Conservation (phyloP, 2,888 invertebrate species). For the Peribatodes rhomboidaria region DNA sequence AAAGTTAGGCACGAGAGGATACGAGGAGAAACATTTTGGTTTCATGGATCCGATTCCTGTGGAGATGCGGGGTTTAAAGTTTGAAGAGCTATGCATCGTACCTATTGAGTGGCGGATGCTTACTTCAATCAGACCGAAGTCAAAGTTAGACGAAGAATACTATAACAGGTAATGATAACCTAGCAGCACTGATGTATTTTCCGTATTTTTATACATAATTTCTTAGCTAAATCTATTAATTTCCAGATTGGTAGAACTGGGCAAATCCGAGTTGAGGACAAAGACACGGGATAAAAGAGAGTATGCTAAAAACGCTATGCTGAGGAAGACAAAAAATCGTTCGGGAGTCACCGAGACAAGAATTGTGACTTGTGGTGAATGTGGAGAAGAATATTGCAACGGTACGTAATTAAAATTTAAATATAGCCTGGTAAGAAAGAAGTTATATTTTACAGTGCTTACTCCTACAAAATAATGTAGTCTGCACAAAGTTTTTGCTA, state of each 20-base stretch:
- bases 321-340: slow-evolving; percentile 93
- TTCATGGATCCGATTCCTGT: slow-evolving; percentile 92
- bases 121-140: slow-evolving; percentile 94
- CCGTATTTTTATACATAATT: too few species aligned
- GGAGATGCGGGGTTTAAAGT: slow-evolving; percentile 92
- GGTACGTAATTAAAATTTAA: slow-evolving; percentile 73
- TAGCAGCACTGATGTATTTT: too few species aligned
- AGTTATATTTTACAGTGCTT: too few species aligned
- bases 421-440: too few species aligned
- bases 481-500: background rate
- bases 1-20: slow-evolving; percentile 88
- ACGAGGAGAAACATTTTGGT: slow-evolving; percentile 81
- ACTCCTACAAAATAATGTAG: background rate
- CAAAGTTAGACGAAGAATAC: slow-evolving; percentile 94
- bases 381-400: slow-evolving; percentile 95
- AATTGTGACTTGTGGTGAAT: slow-evolving; percentile 91
- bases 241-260: slow-evolving; percentile 91
- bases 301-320: slow-evolving; percentile 88
- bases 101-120: slow-evolving; percentile 98
- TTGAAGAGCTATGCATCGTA: slow-evolving; percentile 93
- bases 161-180: slow-evolving; percentile 89
- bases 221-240: too few species aligned
- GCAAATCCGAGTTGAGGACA: slow-evolving; percentile 92
- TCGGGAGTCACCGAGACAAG: slow-evolving; percentile 93
- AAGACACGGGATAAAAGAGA: slow-evolving; percentile 90